A percentile compares a stretch with the other conserved stretches of the same genome.
These are phyloP conservation scores for Drosophila obscura DNA, from an alignment of 1,140 invertebrate species.

Conservation along the genomic window DNA sequence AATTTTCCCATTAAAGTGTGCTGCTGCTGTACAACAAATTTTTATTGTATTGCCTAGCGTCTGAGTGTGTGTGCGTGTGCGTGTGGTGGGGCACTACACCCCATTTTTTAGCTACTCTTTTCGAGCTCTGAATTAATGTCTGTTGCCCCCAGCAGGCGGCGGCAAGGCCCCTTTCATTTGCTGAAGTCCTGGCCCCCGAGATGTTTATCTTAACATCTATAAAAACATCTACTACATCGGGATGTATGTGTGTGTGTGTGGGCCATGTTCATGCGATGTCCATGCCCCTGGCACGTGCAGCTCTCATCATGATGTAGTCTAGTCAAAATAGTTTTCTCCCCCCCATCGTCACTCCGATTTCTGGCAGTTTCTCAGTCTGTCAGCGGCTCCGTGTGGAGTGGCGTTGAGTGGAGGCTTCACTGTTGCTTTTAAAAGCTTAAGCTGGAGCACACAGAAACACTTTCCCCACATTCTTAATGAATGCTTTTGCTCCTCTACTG, in stretches of 20 bases:
- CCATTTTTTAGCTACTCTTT: too few relatives aligned
- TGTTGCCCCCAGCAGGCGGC: slow-evolving; percentile 30
- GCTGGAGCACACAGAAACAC: slow-evolving; percentile 28
- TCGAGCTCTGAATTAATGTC: slow-evolving; percentile 45
- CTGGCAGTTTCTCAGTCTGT: slow-evolving; percentile 45
- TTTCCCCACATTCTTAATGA: slow-evolving; percentile 45
- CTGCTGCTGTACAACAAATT: slow-evolving; percentile 74
- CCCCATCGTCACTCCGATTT: slow-evolving; percentile 6
- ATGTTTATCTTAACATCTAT: slow-evolving; percentile 67
- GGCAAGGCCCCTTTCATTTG: slow-evolving; percentile 33
- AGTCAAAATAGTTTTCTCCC: slow-evolving; percentile 58
- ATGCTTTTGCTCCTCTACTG: slow-evolving; percentile 24
- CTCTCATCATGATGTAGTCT: slow-evolving; percentile 38
- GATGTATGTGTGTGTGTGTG: slow-evolving; percentile 14
- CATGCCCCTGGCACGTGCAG: slow-evolving; percentile 54
- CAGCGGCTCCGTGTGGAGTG: slow-evolving; percentile 47
- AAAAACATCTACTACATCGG: slow-evolving; percentile 46
- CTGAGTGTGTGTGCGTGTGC: not conserved
- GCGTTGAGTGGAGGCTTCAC: slow-evolving; percentile 36
- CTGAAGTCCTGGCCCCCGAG: slow-evolving; percentile 25
- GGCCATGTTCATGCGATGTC: slow-evolving; percentile 29
- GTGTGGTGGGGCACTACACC: not conserved
- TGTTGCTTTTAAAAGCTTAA: slow-evolving; percentile 70
- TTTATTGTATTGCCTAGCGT: slow-evolving; percentile 25
- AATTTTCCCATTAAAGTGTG: slow-evolving; percentile 63